Evolutionary conservation across 2,888 invertebrate genomes (phyloP), one percentile per base, ranked within the genome.

Genomic region (Ypsolopha scabrella): DNA sequence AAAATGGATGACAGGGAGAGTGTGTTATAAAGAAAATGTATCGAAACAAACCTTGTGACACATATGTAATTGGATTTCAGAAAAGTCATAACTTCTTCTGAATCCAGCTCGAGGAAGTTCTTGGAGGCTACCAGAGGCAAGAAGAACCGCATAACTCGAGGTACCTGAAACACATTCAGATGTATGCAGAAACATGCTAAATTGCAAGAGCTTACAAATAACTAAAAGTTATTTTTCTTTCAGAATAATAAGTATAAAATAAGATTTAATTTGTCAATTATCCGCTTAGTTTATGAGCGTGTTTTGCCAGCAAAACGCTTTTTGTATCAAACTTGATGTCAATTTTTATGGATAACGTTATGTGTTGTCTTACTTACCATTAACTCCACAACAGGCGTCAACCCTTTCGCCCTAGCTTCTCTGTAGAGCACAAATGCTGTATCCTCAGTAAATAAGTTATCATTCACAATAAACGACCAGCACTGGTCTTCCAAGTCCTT

Each of bases 401-500:
- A 86, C 66, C 72, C 70, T 53, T 86, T 87, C 35, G 67, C 67
- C 38, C 88, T 85, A 1, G 92, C 91, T 66, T 92, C 90, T 55
- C 89, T 70, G 57, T 89, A 92, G 10, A 94, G 70, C 39, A 91
- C 67, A 63, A 92, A 93, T 0, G 94, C 94, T 0, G 92, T 91
- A 58, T 93, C 93, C 77, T 94, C 94, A 33, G 81, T 85, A 63
- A 94, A 93, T 0, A 93, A 83, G 44, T 89, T 88, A 50, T 88
- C 88, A 62, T 92, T 91, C 51, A 91, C 89, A 56, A 94, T 90
- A 60, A 94, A 93, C 0, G 91, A 88, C 91, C 93, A 92, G 70
- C 93, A 92, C 63, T 94, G 94, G 55, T 91, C 90, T 59, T 92
- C 90, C 53, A 94, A 76, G 74, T 92, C 92, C 86, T 92, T 91